Evolutionary conservation across 23 tunicate species (phyloP).

Genomic region (Styela plicata): DNA sequence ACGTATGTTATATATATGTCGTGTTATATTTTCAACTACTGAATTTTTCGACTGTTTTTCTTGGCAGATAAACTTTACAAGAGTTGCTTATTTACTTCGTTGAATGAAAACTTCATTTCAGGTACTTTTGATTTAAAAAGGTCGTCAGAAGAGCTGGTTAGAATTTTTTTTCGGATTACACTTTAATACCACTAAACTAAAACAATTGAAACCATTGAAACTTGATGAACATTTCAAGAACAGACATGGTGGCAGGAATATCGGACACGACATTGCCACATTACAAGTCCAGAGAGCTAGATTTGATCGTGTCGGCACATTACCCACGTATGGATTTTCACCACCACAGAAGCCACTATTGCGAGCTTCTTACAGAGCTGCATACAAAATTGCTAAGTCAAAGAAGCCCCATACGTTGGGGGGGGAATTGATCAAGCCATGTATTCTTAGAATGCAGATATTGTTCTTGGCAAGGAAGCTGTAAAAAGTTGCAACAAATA

Average conservation of each 20-base stretch:
- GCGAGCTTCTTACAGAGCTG: constrained; percentile 44
- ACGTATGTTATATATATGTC: no score
- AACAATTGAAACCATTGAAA: constrained; percentile 17
- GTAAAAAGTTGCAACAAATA: constrained; percentile 46
- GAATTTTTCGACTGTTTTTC: no score
- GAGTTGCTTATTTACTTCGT: no score
- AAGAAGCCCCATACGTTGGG: constrained; percentile 38
- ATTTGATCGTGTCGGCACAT: constrained; percentile 36
- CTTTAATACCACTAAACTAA: no score
- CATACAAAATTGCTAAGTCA: constrained; percentile 38
- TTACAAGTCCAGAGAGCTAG: constrained; percentile 41
- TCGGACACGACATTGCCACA: no score
- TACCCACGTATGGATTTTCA: constrained; percentile 22
- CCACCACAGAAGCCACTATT: constrained; percentile 35
- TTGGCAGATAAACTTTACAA: no score
- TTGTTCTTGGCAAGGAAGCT: constrained; percentile 47
- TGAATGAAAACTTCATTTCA: no score
- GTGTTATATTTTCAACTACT: no score
- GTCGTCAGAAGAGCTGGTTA: no score
- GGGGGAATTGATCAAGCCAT: constrained; percentile 44
- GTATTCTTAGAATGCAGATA: constrained; percentile 32
- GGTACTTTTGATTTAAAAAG: no score
- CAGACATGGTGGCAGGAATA: no score
- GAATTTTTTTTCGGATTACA: no score
- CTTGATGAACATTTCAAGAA: constrained; percentile 46